Evolutionary conservation across 2,797 vertebrate genomes (phyloP), one percentile per base, ranked within the genome.

Genomic region (Myotis myotis): DNA sequence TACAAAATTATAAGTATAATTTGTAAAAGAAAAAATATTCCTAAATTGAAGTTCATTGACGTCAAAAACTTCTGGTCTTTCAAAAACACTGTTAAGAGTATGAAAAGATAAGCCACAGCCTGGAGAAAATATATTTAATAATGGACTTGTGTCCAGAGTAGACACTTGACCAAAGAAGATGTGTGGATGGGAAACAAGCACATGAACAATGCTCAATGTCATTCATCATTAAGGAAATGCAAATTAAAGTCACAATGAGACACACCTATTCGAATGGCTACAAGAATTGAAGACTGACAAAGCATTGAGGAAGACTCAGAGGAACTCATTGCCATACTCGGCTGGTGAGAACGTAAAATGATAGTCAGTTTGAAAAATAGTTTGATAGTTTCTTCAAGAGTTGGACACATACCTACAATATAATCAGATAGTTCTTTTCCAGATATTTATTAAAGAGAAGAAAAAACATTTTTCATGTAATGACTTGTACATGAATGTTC

Each of bases 11-110:
- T 55, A 41, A 49, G 28, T 25, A 9, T 3, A 44, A 12, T 44
- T 85, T 85, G 62, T 53, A 53, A 79, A 55, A 78, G 53, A 47
- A 55, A 79, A 80, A 83, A 85, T 71, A n/a, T 57, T n/a, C 22
- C 49, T 91, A 30, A 38, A 11, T 16, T 55, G 53, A 71, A 87
- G 25, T 83, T 83, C 19, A 76, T 62, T 2, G 19, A 71, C 25
- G 30, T 71, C 13, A 55, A 71, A 83, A 60, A 47, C 9, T 25
- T 71, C 30, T 78, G 2, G 8, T 83, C 41, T 83, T 83, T 76
- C 30, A 25, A 71, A 88, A 78, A 51, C 53, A 71, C 2, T 1
- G 1, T 19, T 60, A 12, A n/a, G 75, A 55, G 49, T 85, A 53
- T n/a, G 38, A 68, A 81, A 64, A 72, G 13, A 72, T 53, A 47